phyloP scores from a whole-genome alignment of 92 coral and sea anemone species.

The Desmophyllum pertusum region DNA sequence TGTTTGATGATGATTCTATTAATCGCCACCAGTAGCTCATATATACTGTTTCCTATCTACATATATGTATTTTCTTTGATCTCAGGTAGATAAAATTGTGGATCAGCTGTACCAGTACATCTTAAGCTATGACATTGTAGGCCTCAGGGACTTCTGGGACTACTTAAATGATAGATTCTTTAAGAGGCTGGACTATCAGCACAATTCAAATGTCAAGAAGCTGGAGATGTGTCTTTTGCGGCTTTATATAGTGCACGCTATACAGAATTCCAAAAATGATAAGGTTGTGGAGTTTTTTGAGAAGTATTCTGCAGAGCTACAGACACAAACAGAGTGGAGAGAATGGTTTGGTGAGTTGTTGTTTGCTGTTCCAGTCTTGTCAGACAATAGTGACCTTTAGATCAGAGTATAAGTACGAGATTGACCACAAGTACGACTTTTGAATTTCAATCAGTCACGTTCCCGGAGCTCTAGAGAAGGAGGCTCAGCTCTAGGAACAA shows the following conservation, averaged over 20 bases:
- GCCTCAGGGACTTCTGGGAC: constrained; percentile 89
- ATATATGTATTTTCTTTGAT: constrained; percentile 3
- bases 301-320: constrained; percentile 93
- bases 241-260: constrained; percentile 87
- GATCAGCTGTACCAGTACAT: constrained; percentile 86
- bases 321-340: constrained; percentile 91
- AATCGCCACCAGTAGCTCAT: no score
- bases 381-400: no score
- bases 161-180: constrained; percentile 85
- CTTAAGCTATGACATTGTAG: constrained; percentile 76
- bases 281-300: constrained; percentile 96
- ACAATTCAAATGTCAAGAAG: constrained; percentile 86
- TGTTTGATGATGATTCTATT: no score
- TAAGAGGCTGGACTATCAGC: constrained; percentile 88
- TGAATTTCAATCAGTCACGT: no score
- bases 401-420: no score
- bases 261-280: constrained; percentile 92
- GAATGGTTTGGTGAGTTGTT: constrained; percentile 96
- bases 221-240: constrained; percentile 92
- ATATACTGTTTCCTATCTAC: no score
- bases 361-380: not conserved
- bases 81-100: constrained; percentile 89
- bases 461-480: no score
- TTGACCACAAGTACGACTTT: no score
- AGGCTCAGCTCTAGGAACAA: no score